Base-by-base conservation (phyloP, 2,888 invertebrate species). In the Ischnura elegans region DNA sequence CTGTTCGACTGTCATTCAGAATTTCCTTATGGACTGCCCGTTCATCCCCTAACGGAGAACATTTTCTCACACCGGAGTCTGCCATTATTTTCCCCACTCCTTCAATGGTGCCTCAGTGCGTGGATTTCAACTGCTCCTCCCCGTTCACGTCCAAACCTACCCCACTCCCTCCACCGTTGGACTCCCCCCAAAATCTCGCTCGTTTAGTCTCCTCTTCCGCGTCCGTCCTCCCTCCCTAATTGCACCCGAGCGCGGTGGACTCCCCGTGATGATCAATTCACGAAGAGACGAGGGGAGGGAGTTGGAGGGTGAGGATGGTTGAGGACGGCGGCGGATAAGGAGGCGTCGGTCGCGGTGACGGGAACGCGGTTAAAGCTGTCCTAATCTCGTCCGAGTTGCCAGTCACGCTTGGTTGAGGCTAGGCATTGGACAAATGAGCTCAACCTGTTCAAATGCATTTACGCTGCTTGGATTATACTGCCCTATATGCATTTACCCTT, bases 221-320 rank as follows among this genome's bases (percentile, higher is more conserved):
- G 5, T 36, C 2, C 45, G 5, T 51, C 19, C 46, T 43, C 46
- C 5, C 45, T 13, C n/a, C 90, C 45, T 90, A 90, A 90, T 90
- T 90, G 90, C 90, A 25, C 61, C 16, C 25, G 55, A 90, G 55
- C 90, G 66, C 66, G 61, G 90, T 90, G 42, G 10, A 61, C 25
- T 25, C 66, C 3, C 42, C 42, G 66, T 66, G 66, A 90, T 90
- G 61, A 61, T 90, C 90, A 87, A 87, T 87, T 87, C 87, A 87
- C 87, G 47, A 42, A 55, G 55, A 19, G 87, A 42, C 87, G 87
- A 55, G 42, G 51, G 87, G n/a, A n/a, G n/a, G 29, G 29, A 51
- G 19, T 51, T 19, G 51, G 87, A 87, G n/a, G 46, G 47, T 13
- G 84, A n/a, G 87, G 87, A 29, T 46, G 51, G 1, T 51, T 51